Percentiles rank a stretch among this genome's conserved stretches.
Evolutionary conservation across 1,140 invertebrate genomes (phyloP).

Genomic region (Procambarus clarkii): DNA sequence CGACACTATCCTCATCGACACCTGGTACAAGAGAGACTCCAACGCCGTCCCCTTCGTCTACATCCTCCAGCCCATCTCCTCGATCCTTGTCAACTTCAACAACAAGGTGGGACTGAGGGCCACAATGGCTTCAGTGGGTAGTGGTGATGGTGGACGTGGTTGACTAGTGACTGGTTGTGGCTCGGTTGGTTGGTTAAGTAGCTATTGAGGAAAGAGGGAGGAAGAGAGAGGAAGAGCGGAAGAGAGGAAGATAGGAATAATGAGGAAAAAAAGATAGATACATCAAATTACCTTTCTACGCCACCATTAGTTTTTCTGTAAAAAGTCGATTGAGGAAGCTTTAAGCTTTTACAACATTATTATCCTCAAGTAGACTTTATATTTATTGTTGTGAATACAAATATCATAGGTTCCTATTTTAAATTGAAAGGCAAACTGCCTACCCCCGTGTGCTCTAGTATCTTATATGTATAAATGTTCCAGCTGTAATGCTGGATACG

Average conservation of each 20-base stretch:
- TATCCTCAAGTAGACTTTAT: no score
- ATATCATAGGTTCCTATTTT: no score
- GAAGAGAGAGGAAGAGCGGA: background rate
- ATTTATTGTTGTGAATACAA: no score
- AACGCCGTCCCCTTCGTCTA: slow-evolving; percentile 96
- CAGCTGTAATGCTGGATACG: no score
- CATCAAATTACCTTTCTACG: no score
- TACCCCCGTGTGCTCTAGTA: no score
- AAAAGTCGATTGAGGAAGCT: no score
- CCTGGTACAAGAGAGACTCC: slow-evolving; percentile 97
- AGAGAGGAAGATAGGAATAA: background rate
- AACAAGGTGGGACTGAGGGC: slow-evolving; percentile 86
- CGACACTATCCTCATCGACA: slow-evolving; percentile 90
- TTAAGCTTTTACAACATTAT: no score
- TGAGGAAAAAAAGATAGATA: background rate
- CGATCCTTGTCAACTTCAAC: slow-evolving; percentile 97
- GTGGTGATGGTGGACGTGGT: background rate
- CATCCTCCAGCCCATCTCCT: slow-evolving; percentile 96
- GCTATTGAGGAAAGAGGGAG: background rate
- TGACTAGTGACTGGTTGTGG: background rate
- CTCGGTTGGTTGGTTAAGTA: background rate
- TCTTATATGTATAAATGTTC: no score
- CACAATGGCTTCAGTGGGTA: background rate
- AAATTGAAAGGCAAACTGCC: no score
- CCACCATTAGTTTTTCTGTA: no score